Evolutionary conservation across 2,113 vertebrate species (phyloP).

Genomic region (Aramus guarauna): DNA sequence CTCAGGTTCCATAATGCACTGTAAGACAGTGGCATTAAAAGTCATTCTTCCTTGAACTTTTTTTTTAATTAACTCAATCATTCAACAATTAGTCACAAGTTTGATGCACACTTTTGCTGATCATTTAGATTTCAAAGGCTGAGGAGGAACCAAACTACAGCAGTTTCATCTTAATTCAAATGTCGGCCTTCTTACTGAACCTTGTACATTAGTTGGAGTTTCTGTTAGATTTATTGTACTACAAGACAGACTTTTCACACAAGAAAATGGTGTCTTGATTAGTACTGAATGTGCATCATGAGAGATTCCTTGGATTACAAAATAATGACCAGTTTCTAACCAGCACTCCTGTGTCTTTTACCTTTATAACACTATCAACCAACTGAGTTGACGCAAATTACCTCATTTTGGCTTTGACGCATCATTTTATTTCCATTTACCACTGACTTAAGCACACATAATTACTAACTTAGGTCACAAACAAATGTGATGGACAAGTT

Average conservation of each 20-base stretch:
- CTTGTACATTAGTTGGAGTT: neutral
- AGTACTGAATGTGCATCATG: conserved; percentile 53
- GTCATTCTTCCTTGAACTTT: neutral
- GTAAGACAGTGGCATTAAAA: neutral
- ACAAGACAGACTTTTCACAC: neutral
- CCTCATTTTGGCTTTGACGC: conserved; percentile 52
- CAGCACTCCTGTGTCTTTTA: conserved; percentile 51
- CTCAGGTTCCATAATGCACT: neutral
- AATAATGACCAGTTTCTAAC: conserved; percentile 64
- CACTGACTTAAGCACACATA: conserved; percentile 62
- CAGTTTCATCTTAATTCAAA: neutral
- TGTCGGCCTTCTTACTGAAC: conserved; percentile 18
- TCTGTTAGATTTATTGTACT: conserved; percentile 29
- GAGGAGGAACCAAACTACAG: neutral
- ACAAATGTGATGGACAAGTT: conserved; percentile 59
- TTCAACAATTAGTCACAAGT: neutral
- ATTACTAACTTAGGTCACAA: conserved; percentile 68
- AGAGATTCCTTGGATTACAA: conserved; percentile 56
- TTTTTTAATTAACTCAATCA: neutral
- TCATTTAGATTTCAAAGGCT: neutral
- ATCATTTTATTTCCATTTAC: conserved; percentile 66
- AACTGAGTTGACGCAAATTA: conserved; percentile 60
- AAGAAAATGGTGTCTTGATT: conserved; percentile 38
- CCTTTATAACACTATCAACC: conserved; percentile 63
- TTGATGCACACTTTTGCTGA: neutral